Percentiles rank a stretch among this genome's conserved stretches.
Evolutionary conservation across 2,797 vertebrate genomes (phyloP).

Genomic region (Peromyscus nudipes): DNA sequence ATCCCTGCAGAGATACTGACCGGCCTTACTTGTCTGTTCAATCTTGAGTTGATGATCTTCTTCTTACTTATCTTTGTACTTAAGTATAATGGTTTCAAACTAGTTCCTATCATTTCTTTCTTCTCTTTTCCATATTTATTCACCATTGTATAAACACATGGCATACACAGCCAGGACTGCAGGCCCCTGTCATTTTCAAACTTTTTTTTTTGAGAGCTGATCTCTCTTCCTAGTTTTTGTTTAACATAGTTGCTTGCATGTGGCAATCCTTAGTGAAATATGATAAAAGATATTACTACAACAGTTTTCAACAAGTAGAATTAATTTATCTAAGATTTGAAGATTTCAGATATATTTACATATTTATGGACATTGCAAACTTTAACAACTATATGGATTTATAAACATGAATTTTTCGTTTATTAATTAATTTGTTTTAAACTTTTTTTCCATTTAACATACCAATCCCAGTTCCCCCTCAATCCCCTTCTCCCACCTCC

Average conservation of each 20-base stretch:
- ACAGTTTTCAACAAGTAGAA: slow-evolving; percentile 82
- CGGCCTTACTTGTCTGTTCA: fast-evolving
- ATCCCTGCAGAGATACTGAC: not conserved
- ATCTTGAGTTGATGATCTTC: not conserved
- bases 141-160: not conserved
- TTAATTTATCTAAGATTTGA: slow-evolving; percentile 58
- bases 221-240: not conserved
- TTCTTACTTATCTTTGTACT: not conserved
- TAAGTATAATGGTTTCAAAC: not conserved
- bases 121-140: not conserved
- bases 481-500: no score
- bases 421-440: no score
- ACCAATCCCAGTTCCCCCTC: no score
- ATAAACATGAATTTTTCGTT: not conserved
- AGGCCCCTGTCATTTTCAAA: not conserved
- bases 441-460: no score
- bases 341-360: not conserved
- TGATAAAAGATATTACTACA: slow-evolving; percentile 81
- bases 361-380: not conserved
- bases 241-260: slow-evolving; percentile 82
- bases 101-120: not conserved
- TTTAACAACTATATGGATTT: slow-evolving; percentile 32
- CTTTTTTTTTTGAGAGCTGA: not conserved
- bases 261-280: slow-evolving; percentile 89
- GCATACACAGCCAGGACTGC: not conserved